Evolutionary conservation across 2,888 invertebrate species (phyloP), one percentile per base, ranked within the genome.

Genomic region (Aproaerema taeniolella): DNA sequence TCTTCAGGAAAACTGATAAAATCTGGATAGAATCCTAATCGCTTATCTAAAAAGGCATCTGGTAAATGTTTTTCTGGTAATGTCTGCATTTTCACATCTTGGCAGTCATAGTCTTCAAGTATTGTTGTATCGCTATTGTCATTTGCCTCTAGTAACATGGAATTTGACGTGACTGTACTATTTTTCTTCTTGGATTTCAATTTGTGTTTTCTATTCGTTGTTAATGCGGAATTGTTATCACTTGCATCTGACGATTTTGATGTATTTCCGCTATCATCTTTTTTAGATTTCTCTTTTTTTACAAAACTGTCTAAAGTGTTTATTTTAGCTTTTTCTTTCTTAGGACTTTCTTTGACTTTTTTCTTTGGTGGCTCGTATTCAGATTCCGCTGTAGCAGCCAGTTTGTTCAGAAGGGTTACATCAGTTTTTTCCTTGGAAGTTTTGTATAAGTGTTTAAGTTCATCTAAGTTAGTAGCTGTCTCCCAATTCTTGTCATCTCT

Each of bases 401-500:
- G 47, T 61, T 89, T 88, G 35, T 88, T 76, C 2, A 90, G 59
- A 34, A 90, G 67, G 2, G 88, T 79, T 1, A 90, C 88, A 57
- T 91, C 90, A 0, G 88, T 88, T 51, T 88, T 88, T 55, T 90
- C 89, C 83, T 93, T 91, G 0, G 93, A 93, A 10, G 89, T 91
- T 46, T 89, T 86, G 65, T 89, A 94, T 1, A 95, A 72, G 14
- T 88, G 79, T 61, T 90, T 89, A 0, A 96, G 76, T 71, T 95
- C 93, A 13, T 89, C 79, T 37, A 98, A 79, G 59, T 89, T 91
- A 0, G 97, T 98, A 0, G 97, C 96, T 0, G 92, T 90, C 52
- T 92, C 76, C 91, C 95, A 95, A 43, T 90, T 83, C 76, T 98
- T 98, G 68, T 98, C 98, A 38, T 90, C 81, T 39, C 98, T 88